Base-by-base conservation (phyloP, 1,140 invertebrate species). In the Penaeus indicus region DNA sequence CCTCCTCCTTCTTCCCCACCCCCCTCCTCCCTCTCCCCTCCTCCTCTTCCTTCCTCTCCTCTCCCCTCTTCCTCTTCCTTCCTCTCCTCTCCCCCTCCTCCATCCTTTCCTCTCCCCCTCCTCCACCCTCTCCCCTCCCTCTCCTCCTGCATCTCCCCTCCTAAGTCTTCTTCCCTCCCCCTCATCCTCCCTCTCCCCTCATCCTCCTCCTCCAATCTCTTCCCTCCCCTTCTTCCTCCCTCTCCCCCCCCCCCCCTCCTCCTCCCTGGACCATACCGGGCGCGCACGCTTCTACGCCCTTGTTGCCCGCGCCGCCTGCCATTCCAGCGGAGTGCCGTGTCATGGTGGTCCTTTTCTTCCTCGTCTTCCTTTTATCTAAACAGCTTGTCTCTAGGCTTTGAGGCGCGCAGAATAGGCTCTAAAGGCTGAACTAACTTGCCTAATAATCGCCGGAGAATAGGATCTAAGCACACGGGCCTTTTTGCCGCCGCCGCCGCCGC, bases 361-460 rank as follows among this genome's bases (percentile, higher is more conserved):
- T 75, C 25, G 69, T 38, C 38, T 42, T 42, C 75, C 16, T 78
- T 82, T 82, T 82, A 82, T 82, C 80, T 82, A 63, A 82, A 64
- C 80, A 82, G 80, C 80, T 82, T 82, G 80, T 64, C 80, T 82
- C 60, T 32, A 27, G 80, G 18, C 80, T 82, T 82, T 82, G 80
- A 82, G 62, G 38, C 80, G n/a, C 38, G n/a, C 61, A 82, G 61
- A 64, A 82, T 27, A 27, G 60, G 80, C 80, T 82, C 80, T 63
- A 62, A 82, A 82, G 80, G 62, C 21, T 62, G 32, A n/a, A 62
- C 80, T 82, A 82, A 82, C 80, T n/a, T 38, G 80, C 61, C 80
- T 82, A 82, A 82, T 82, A 82, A 82, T 82, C 60, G 61, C 80
- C 61, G 22, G 62, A 82, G 80, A 82, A 82, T 62, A 63, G 80